Percentiles rank a stretch among this genome's conserved stretches.
Evolutionary conservation across 2,888 invertebrate genomes (phyloP).

Genomic region (Cryptocephalus moraei): DNA sequence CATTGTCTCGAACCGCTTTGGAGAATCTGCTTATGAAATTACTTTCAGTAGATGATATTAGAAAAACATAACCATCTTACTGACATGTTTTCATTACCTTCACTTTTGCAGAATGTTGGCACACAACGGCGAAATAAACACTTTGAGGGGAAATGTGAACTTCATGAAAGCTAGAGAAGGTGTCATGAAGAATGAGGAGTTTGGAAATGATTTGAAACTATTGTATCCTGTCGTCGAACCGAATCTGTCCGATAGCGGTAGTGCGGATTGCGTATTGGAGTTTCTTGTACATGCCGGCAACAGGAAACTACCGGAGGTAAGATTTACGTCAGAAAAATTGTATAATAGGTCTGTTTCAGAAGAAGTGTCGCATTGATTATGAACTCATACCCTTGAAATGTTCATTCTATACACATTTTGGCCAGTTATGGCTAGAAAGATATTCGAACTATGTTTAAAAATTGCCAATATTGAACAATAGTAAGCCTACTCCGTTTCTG

Average conservation of each 20-base stretch:
- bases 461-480: too few relatives aligned
- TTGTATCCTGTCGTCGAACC: slow-evolving; percentile 97
- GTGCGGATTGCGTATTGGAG: slow-evolving; percentile 95
- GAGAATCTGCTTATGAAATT: too few relatives aligned
- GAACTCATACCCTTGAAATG: too few relatives aligned
- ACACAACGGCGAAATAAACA: slow-evolving; percentile 99
- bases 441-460: too few relatives aligned
- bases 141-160: slow-evolving; percentile 95
- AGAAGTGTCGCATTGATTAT: too few relatives aligned
- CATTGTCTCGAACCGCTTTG: too few relatives aligned
- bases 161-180: slow-evolving; percentile 98
- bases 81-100: too few relatives aligned
- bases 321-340: not conserved
- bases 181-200: slow-evolving; percentile 82
- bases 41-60: too few relatives aligned
- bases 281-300: slow-evolving; percentile 91
- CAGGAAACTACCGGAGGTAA: slow-evolving; percentile 74
- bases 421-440: too few relatives aligned
- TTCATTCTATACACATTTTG: too few relatives aligned
- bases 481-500: not conserved
- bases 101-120: slow-evolving; percentile 59
- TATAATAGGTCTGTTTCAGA: too few relatives aligned
- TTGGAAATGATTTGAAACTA: slow-evolving; percentile 73
- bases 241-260: slow-evolving; percentile 95
- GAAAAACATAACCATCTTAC: too few relatives aligned